phyloP scores from a whole-genome alignment of 2,113 vertebrate species.

The Anhinga rufa region DNA sequence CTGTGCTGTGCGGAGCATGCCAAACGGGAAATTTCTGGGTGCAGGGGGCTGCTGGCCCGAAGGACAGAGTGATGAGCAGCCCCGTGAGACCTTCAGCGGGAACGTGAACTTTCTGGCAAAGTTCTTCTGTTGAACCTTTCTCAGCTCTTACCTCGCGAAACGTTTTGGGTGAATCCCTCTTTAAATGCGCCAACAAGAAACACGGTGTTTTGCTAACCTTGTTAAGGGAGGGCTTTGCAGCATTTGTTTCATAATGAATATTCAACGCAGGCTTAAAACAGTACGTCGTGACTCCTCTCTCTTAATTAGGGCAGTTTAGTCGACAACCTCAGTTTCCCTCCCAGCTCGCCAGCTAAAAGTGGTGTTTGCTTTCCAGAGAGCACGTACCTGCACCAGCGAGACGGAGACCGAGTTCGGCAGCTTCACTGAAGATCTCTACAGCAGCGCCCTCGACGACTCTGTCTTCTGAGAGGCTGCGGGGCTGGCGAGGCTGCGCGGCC shows the following conservation, averaged over 20 bases:
- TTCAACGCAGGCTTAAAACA: not conserved
- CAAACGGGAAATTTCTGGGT: not conserved
- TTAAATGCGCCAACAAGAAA: not conserved
- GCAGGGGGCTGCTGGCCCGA: not conserved
- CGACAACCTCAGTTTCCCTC: not conserved
- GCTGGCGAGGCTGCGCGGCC: not conserved
- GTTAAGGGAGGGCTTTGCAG: not conserved
- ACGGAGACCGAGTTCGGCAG: not conserved
- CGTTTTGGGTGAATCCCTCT: not conserved
- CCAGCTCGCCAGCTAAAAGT: not conserved
- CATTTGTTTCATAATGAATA: not conserved
- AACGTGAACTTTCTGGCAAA: not conserved
- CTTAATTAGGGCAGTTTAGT: accelerated
- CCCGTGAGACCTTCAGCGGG: not conserved
- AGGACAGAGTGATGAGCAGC: not conserved
- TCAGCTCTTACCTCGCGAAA: not conserved
- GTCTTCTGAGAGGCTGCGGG: not conserved
- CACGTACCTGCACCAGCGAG: slow-evolving; percentile 25
- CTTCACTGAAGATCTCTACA: not conserved
- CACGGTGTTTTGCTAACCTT: not conserved
- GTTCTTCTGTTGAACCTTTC: not conserved
- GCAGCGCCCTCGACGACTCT: not conserved
- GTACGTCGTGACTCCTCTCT: not conserved
- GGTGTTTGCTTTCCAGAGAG: slow-evolving; percentile 6
- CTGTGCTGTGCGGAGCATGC: too few relatives aligned